phyloP scores from a whole-genome alignment of 2,888 invertebrate genomes.

The Noctua pronuba region DNA sequence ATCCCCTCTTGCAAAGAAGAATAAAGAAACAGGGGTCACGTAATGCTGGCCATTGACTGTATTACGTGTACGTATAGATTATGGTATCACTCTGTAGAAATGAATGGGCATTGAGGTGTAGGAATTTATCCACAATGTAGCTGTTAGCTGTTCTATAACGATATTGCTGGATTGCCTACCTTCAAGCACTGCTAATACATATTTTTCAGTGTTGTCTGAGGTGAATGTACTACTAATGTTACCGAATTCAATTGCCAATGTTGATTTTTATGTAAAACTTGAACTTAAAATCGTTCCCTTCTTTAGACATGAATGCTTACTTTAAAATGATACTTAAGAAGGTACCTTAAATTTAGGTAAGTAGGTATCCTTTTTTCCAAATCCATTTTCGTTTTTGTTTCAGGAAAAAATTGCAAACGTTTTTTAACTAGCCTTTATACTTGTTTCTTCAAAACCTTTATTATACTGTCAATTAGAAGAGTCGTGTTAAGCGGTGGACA shows the following conservation, averaged over 20 bases:
- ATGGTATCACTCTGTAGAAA: neutral
- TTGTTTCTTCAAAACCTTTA: too few species aligned
- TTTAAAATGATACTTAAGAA: neutral
- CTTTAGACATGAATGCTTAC: neutral
- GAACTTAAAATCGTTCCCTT: neutral
- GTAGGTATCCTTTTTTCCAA: neutral
- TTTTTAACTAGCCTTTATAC: too few species aligned
- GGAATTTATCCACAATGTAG: neutral
- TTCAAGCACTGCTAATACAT: neutral
- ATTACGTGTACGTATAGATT: neutral
- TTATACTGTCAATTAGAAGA: too few species aligned
- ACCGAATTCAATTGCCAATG: neutral
- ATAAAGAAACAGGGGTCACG: neutral
- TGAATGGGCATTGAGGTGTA: slow-evolving; percentile 11
- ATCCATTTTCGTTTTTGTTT: neutral
- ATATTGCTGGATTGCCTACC: slow-evolving; percentile 1
- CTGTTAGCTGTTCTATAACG: neutral
- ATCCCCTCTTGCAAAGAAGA: neutral
- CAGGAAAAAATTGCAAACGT: neutral
- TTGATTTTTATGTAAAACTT: neutral
- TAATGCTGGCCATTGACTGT: neutral
- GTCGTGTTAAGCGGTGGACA: neutral
- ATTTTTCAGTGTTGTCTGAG: neutral
- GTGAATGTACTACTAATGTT: neutral
- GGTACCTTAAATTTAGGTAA: neutral